Base-by-base conservation (phyloP, 2,888 invertebrate species). In the Gymnoscelis rufifasciata region DNA sequence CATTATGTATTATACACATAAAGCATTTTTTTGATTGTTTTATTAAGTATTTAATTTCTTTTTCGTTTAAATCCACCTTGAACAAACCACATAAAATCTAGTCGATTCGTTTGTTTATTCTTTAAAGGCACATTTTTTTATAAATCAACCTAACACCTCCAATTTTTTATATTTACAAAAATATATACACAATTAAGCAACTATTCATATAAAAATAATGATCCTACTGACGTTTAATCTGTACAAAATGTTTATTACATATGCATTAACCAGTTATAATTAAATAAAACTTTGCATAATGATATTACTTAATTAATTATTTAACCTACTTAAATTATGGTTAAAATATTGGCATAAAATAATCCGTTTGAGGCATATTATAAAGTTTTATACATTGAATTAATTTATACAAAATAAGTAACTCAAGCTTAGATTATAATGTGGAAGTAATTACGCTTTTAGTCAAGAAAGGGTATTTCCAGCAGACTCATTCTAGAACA, bases 201-300 rank as follows among this genome's bases (percentile, higher is more conserved):
- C 31, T 40, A 38, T 36, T 33, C n/a, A 38, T 35, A 31, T 15
- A 31, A 47, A 35, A 33, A 35, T 13, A 12, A 38, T 29, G 2
- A 31, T 19, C 39, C 55, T 56, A 38, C 43, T 49, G 49, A 53
- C 44, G 57, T 48, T 53, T 59, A 56, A 57, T 57, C 61, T 66
- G 67, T 66, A 68, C 68, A 68, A 59, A 47, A 38, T 38, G 42
- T 56, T 62, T 62, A 62, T 68, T 67, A 64, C 62, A 56, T 10
- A 2, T 11, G 35, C 35, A 35, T 35, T 5, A 55, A 42, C 26
- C 39, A 11, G 15, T 40, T 29, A n/a, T 24, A 46, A 15, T 37
- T 28, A 43, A 29, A 35, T 35, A 35, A 35, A 35, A 15, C 10
- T 11, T 35, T 19, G 10, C 11, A 35, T 35, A 35, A 2, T n/a